Base-by-base conservation (phyloP, 2,888 invertebrate genomes). In the Calephelis perditalis region DNA sequence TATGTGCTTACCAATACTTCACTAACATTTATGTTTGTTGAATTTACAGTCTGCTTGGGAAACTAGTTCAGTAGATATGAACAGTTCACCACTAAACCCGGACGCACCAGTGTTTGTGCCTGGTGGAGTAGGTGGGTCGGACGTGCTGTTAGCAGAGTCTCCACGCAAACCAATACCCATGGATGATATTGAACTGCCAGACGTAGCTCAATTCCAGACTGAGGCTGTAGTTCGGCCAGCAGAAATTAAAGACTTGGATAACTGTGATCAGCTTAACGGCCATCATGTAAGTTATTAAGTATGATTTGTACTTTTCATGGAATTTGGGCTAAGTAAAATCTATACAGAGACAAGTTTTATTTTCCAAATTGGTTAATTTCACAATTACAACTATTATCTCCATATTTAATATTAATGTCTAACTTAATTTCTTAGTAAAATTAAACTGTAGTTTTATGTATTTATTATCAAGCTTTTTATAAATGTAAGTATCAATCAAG, bases 81-180 rank as follows among this genome's bases (percentile, higher is more conserved):
- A 94, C 86, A 96, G 95, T 61, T 96, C 95, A 54, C 95, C 94
- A 63, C 82, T 96, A 69, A 97, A 96, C 88, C 96, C 96, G 0
- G 94, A 96, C 73, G 96, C 96, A 15, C 94, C 95, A n/a, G 96
- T 96, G 84, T 96, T 96, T 81, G 92, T 96, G 63, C 96, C 96
- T 7, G 92, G 93, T 47, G 79, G 86, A 1, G 85, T 86, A 36
- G 83, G 86, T 8, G 91, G 92, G 7, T 82, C 91, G 0, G 91
- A 91, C 65, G 78, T 86, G 57, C 81, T 94, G 55, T 84, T 95
- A 47, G 92, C 95, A 0, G 93, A 95, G 74, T 96, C 96, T 11
- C 96, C 96, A 0, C 92, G 94, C 67, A 95, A 95, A 75, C 93
- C 94, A 0, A 79, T 91, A 35, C 85, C 92, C 0, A 92, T 94